These are phyloP conservation scores for Symphodus melops DNA, from an alignment of 2,113 vertebrate species.

Conservation along the genomic window DNA sequence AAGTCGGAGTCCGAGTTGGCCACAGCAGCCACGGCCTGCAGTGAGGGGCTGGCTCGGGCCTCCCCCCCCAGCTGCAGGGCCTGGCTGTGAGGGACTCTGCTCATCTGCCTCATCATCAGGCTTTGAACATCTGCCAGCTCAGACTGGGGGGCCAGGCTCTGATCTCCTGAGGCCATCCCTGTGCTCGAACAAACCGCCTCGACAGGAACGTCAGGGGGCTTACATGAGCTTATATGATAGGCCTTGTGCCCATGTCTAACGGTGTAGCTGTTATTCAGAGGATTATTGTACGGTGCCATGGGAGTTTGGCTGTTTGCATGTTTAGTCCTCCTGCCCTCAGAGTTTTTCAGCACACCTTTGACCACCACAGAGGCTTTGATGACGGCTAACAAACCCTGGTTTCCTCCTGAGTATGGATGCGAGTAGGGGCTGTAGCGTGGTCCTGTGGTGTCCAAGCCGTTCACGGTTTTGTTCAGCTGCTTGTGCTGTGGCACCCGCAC, in stretches of 20 bases:
- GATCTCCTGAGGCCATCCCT: slow-evolving; percentile 83
- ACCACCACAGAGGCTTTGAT: slow-evolving; percentile 84
- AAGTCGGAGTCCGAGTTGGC: slow-evolving; percentile 79
- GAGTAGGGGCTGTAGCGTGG: slow-evolving; percentile 90
- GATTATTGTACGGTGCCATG: slow-evolving; percentile 89
- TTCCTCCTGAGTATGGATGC: slow-evolving; percentile 82
- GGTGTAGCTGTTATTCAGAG: slow-evolving; percentile 84
- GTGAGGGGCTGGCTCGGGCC: slow-evolving; percentile 87
- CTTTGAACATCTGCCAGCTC: slow-evolving; percentile 92
- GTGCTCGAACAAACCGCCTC: slow-evolving; percentile 85
- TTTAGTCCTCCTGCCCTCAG: slow-evolving; percentile 94
- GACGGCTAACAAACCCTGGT: slow-evolving; percentile 91
- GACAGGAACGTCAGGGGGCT: slow-evolving; percentile 85
- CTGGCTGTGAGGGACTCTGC: slow-evolving; percentile 84
- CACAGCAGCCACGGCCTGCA: slow-evolving; percentile 83
- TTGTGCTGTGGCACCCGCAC: slow-evolving; percentile 98
- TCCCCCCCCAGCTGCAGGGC: slow-evolving; percentile 83
- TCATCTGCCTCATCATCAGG: slow-evolving; percentile 94
- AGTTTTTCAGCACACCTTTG: slow-evolving; percentile 89
- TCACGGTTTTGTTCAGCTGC: slow-evolving; percentile 94
- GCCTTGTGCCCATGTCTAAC: slow-evolving; percentile 85
- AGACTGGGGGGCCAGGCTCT: slow-evolving; percentile 84
- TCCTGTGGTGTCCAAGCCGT: slow-evolving; percentile 94
- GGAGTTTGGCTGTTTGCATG: slow-evolving; percentile 88
- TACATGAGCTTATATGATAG: slow-evolving; percentile 83